Base-by-base conservation (phyloP, 2,797 vertebrate genomes). In the Decapterus maruadsi region DNA sequence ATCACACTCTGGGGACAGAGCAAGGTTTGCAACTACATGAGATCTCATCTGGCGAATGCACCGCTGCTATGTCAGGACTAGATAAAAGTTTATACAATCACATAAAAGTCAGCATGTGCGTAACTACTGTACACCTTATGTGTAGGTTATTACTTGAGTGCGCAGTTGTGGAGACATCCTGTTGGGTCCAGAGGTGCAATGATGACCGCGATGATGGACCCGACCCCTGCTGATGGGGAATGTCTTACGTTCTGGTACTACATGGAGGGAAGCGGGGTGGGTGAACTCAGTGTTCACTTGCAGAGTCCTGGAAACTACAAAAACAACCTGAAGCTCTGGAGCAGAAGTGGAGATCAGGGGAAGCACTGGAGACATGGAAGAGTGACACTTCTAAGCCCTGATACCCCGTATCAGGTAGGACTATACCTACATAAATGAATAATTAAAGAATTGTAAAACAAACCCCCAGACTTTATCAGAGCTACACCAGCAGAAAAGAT, bases 181-280 rank as follows among this genome's bases (percentile, higher is more conserved):
- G 43, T 34, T 6, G 92, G 85, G 4, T 88, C 90, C 66, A 89
- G 48, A 77, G 86, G 58, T 0, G 61, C 85, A 1, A 84, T 95
- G 64, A 58, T 69, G 72, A 94, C 91, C 7, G 82, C 81, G 11
- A 43, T 81, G 58, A 84, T 93, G 84, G 86, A 91, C 43, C 86
- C 93, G 11, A 94, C 94, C 2, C 80, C 90, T 10, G 46, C 62
- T 54, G 84, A 85, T 0, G 93, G 93, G 13, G 94, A 95, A 72
- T 96, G 95, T 72, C 89, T 94, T 31, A 92, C 92, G 76, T 96
- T 96, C 85, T 96, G 94, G 94, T 96, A 94, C 83, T 87, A 95
- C 86, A 95, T 96, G 94, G 91, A 90, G 43, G 95, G 95, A 57
- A 65, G 36, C 34, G 83, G 42, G 12, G 80, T 89, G 8, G 94